Base-by-base conservation (phyloP, 1,140 invertebrate genomes). In the Philaenus spumarius region DNA sequence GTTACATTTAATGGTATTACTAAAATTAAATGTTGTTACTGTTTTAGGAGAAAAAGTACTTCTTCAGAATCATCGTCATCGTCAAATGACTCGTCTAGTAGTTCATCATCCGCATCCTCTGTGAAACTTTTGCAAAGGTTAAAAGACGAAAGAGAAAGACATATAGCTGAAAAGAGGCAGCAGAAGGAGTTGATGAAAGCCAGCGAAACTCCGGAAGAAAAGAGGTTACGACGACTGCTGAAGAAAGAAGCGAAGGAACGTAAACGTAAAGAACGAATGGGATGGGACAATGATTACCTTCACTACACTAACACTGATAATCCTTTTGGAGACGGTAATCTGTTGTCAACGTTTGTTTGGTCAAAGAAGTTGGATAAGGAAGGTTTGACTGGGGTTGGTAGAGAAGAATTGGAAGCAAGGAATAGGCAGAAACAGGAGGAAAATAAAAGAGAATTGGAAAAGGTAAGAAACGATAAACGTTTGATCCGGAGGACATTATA, bases 251-350 rank as follows among this genome's bases (percentile, higher is more conserved):
- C 83, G 0, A 98, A 98, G 71, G 94, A 97, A 74, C 77, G 88
- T 19, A 87, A 86, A 59, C 73, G 90, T 2, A 90, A 94, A 61
- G 85, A 93, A 72, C 74, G 90, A 61, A 95, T 95, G 91, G 93
- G 94, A 2, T 97, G 93, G 93, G 93, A 96, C 74, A 91, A 91
- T 64, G 93, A 97, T 72, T 95, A 96, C 71, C 77, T 93, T 19
- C 93, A 94, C 66, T 99, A 98, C 69, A 98, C 95, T 11, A 97
- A 99, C 74, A 87, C 87, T 20, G 95, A 98, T 72, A 99, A 99
- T 78, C 97, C 97, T 0, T 99, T 98, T 77, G 96, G 97, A 1
- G 97, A 99, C 80, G 90, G 88, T 11, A 93, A 94, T 71, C 78
- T 98, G 6, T 75, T 93, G 1, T 85, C 92, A 17, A 93, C 92